phyloP scores from a whole-genome alignment of 2,888 invertebrate genomes.

The Scaptomyza tumidula region DNA sequence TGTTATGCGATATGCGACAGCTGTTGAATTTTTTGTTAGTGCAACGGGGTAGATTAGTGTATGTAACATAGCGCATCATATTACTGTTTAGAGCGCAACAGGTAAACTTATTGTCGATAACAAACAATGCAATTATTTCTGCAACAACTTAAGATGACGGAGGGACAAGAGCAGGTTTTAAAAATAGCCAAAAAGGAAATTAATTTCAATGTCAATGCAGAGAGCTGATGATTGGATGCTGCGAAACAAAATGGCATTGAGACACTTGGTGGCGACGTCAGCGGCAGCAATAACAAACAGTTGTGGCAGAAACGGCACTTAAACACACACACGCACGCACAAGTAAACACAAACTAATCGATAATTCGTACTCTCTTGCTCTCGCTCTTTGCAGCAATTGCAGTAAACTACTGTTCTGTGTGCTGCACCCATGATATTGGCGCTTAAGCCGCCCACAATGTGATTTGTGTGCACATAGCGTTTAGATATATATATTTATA shows the following conservation, averaged over 20 bases:
- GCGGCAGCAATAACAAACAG: slow-evolving; percentile 7
- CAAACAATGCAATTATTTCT: slow-evolving; percentile 12
- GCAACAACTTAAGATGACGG: neutral
- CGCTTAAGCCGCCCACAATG: slow-evolving; percentile 52
- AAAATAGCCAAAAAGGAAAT: slow-evolving; percentile 43
- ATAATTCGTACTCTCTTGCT: slow-evolving; percentile 54
- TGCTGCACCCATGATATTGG: slow-evolving; percentile 53
- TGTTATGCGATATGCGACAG: slow-evolving; percentile 41
- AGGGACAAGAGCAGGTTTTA: slow-evolving; percentile 23
- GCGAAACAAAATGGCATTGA: slow-evolving; percentile 42
- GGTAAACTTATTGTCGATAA: slow-evolving; percentile 51
- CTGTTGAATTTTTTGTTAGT: slow-evolving; percentile 27
- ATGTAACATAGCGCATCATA: slow-evolving; percentile 19
- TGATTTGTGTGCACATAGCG: slow-evolving; percentile 17
- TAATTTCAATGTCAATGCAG: slow-evolving; percentile 42
- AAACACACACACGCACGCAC: slow-evolving; percentile 15
- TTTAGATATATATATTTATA: slow-evolving; percentile 15
- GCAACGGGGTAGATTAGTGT: slow-evolving; percentile 25
- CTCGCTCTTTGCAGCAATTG: slow-evolving; percentile 45
- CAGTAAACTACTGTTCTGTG: slow-evolving; percentile 43
- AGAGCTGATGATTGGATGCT: slow-evolving; percentile 39
- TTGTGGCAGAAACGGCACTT: slow-evolving; percentile 10
- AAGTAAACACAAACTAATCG: slow-evolving; percentile 68
- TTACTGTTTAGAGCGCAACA: slow-evolving; percentile 40
- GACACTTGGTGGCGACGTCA: slow-evolving; percentile 41